Base-by-base conservation (phyloP, 1,140 invertebrate species). In the Olivierus martensii region DNA sequence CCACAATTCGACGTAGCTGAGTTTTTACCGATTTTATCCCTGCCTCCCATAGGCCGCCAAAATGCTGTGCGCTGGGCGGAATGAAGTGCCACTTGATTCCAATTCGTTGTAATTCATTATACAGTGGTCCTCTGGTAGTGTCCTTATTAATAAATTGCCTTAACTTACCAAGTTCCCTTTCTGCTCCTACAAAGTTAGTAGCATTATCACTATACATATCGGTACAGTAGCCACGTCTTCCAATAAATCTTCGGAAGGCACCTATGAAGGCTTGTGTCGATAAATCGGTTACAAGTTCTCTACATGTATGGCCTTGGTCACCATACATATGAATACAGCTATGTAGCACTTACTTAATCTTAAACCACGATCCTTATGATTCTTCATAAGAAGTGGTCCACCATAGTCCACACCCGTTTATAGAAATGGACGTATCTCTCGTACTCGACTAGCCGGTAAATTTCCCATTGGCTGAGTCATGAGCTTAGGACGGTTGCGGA, bases 11-110 rank as follows among this genome's bases (percentile, higher is more conserved):
- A 14, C 46, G 37, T 6, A 56, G 36, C 36, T 46, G 42, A 36
- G 37, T 35, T 42, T 55, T 55, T 10, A 51, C 38, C 6, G 22
- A 37, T 18, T 49, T 55, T 6, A 55, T 22, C 21, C 39, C 39
- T 3, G 18, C 22, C 15, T 50, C 47, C 34, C 41, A 50, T 9
- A 57, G 4, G 7, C 56, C 46, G 6, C 46, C 41, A 43, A 53
- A 50, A 28, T 55, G 28, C 1, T 46, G 19, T 46, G 41, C 3
- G 14, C 11, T 34, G 2, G 50, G 28, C 6, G 35, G 48, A 19
- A 42, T 52, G 18, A 52, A 52, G 14, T 45, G 43, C 41, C 46
- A 46, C 9, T 6, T n/a, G 0, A 39, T 36, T 38, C 18, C 28
- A 10, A 34, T 35, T 18, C 17, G 11, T 28, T 21, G 28, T 14